Evolutionary conservation across 2,888 invertebrate genomes (phyloP).

Genomic region (Alloscopus bannaensis): DNA sequence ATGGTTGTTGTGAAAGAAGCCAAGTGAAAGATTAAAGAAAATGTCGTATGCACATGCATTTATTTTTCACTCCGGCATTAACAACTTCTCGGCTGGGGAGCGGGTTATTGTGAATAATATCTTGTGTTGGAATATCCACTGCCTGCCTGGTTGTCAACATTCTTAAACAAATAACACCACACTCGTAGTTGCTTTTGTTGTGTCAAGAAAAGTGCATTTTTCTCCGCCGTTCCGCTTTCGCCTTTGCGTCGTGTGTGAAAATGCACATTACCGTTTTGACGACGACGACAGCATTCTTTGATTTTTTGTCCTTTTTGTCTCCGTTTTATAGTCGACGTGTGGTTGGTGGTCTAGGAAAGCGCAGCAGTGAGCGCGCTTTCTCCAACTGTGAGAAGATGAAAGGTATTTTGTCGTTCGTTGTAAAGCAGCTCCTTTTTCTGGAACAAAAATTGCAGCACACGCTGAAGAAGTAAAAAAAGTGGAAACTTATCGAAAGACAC

Average conservation of each 20-base stretch:
- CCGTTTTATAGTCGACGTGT: constrained; percentile 1
- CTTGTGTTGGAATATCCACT: neutral
- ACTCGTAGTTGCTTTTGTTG: neutral
- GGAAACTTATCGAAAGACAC: neutral
- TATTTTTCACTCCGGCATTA: constrained; percentile 21
- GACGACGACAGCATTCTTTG: constrained; percentile 43
- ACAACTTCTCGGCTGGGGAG: constrained; percentile 14
- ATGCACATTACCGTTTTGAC: too few species aligned
- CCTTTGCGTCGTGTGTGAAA: constrained; percentile 9
- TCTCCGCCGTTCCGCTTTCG: neutral
- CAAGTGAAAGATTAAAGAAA: constrained; percentile 14
- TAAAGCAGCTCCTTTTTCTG: neutral
- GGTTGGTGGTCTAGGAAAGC: neutral
- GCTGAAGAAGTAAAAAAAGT: too few species aligned
- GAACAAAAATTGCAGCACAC: neutral
- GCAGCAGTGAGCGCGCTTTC: too few species aligned
- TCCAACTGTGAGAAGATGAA: constrained; percentile 10
- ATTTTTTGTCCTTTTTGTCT: constrained; percentile 13
- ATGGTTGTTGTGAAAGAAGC: too few species aligned
- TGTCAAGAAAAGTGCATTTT: neutral
- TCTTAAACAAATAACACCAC: neutral
- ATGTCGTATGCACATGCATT: constrained; percentile 12
- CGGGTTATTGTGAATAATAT: constrained; percentile 20
- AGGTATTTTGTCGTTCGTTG: neutral
- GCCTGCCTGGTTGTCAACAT: too few species aligned